Base-by-base conservation (phyloP, 2,797 vertebrate genomes). In the Clamator glandarius region DNA sequence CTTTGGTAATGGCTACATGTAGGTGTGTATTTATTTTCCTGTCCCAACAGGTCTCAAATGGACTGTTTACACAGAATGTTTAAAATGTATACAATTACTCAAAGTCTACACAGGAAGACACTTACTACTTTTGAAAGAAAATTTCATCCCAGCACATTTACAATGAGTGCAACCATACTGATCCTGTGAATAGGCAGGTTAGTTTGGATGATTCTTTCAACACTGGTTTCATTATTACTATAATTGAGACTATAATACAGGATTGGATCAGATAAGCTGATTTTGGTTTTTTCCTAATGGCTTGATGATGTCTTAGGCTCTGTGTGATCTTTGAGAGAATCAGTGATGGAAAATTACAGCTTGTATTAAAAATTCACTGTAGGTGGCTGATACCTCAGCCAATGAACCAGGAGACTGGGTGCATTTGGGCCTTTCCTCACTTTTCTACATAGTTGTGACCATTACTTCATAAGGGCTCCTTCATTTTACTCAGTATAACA, bases 401-500 rank as follows among this genome's bases (percentile, higher is more conserved):
- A 85, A 33, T 25, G 50, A 92, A 44, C 25, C 24, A 72, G 54
- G 66, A 83, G 12, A 52, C n/a, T 7, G 12, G 7, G 16, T 19
- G 7, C 41, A 61, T 41, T 86, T 46, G 80, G 14, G 1, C 25
- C 66, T 96, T 91, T 87, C 87, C 55, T 75, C 82, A 52, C 11
- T 87, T 59, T n/a, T 26, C 25, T 77, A 28, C 39, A 29, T 48
- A 42, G 57, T 26, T 84, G 0, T 72, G n/a, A 87, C 33, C 12
- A 44, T 50, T 89, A 44, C 85, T 84, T 76, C 24, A 50, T 64
- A 94, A 67, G 24, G 23, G 26, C 15, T 88, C 41, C 42, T 91
- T 94, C 44, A 69, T 85, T 94, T 84, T 94, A 87, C 35, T 92
- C 51, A 52, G 48, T 13, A 15, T 86, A 92, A 92, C 9, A 9